Base-by-base conservation (phyloP, 2,888 invertebrate genomes). In the Notodonta ziczac region DNA sequence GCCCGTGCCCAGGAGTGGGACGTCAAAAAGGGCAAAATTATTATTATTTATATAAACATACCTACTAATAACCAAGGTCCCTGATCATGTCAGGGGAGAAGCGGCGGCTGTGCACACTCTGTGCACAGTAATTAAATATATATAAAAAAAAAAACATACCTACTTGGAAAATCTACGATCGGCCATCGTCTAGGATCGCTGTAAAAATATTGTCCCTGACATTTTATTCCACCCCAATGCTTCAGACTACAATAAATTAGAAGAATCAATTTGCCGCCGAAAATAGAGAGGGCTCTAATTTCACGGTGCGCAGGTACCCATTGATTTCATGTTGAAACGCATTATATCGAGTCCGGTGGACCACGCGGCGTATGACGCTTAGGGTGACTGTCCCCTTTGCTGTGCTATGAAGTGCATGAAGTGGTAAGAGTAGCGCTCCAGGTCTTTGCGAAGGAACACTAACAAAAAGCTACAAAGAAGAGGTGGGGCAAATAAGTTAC, bases 241-340 rank as follows among this genome's bases (percentile, higher is more conserved):
- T 32, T 48, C 32, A 8, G 40, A 50, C 58, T 58, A 39, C 50
- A 62, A 56, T 57, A 57, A 61, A 66, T 64, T 50, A 50, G 50
- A 52, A 57, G 60, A 73, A 64, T 56, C 46, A 52, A 59, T 70
- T 64, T 62, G 8, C 53, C 14, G 9, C 55, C 59, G 32, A 56
- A 66, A 69, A 50, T 50, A 67, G 55, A 59, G 46, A 53, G 57
- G 35, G 56, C 60, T 63, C 56, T 59, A 64, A 72, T 72, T 70
- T 72, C 60, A 67, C 71, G 71, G 58, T 51, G 5, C 39, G 32
- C 46, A 58, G 40, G 59, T 60, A 61, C 63, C 67, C 59, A 65
- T 72, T 69, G 59, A 72, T 72, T 72, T 72, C 64, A 72, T 64
- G 73, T 54, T 14, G 35, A n/a, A 50, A 50, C 50, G 16, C 16